Conservation (phyloP, 2,797 vertebrate genomes). For the Crocodylus rhombifer region DNA sequence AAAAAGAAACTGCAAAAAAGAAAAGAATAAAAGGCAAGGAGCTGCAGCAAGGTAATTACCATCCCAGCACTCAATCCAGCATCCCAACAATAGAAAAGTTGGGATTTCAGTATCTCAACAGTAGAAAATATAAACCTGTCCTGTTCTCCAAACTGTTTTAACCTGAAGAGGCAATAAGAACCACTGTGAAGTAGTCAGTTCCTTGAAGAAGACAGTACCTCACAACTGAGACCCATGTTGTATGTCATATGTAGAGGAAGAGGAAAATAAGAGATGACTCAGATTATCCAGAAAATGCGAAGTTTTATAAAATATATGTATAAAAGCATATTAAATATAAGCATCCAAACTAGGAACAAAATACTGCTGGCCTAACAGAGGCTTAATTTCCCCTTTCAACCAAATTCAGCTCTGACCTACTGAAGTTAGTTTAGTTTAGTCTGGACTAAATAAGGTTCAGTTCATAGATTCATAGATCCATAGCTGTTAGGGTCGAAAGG, state of each 20-base stretch:
- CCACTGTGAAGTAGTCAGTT: neutral
- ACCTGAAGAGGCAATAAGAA: neutral
- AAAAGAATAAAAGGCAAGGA: slow-evolving; percentile 10
- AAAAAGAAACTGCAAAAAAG: neutral
- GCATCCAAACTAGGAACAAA: neutral
- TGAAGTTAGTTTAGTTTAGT: neutral
- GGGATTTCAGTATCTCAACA: too few relatives aligned
- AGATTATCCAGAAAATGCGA: slow-evolving; percentile 6
- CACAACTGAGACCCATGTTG: neutral
- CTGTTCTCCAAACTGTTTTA: neutral
- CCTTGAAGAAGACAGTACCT: neutral
- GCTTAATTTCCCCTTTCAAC: too few relatives aligned
- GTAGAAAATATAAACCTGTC: neutral
- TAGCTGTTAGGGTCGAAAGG: too few relatives aligned
- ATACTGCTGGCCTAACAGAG: neutral
- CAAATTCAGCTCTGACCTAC: neutral
- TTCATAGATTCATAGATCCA: too few relatives aligned
- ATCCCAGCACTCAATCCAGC: slow-evolving; percentile 6
- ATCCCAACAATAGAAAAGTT: neutral
- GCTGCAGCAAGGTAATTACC: slow-evolving; percentile 13
- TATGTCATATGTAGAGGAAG: neutral
- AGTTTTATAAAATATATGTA: neutral
- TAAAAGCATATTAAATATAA: neutral
- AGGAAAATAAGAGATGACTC: slow-evolving; percentile 11
- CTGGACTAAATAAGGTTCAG: neutral